Evolutionary conservation across 2,797 vertebrate genomes (phyloP).

Genomic region (Propithecus deckenii): DNA sequence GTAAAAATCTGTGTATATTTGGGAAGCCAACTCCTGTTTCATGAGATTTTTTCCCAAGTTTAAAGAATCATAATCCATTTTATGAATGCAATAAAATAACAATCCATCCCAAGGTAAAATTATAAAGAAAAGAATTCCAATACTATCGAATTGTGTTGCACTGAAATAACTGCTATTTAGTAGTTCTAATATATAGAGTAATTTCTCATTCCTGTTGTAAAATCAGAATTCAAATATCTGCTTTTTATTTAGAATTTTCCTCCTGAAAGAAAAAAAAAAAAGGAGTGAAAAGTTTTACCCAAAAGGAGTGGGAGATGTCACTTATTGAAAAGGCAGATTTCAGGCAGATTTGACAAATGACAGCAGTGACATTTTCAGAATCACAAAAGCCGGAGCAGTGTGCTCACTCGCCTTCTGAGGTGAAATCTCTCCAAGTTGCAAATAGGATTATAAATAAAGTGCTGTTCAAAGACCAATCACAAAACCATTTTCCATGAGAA

Average conservation of each 20-base stretch:
- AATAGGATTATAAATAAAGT: slow-evolving; percentile 64
- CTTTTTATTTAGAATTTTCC: slow-evolving; percentile 29
- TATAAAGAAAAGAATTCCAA: not conserved
- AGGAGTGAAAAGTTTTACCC: slow-evolving; percentile 43
- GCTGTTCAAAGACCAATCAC: slow-evolving; percentile 57
- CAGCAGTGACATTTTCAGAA: slow-evolving; percentile 72
- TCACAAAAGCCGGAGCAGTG: slow-evolving; percentile 46
- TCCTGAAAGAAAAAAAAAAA: not conserved
- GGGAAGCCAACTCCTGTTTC: not conserved
- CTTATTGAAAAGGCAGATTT: slow-evolving; percentile 55
- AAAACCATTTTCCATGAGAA: slow-evolving; percentile 60
- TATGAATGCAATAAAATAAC: not conserved
- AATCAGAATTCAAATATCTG: slow-evolving; percentile 10
- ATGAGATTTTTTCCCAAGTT: not conserved
- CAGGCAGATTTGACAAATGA: slow-evolving; percentile 63
- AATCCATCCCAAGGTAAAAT: not conserved
- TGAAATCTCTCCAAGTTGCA: slow-evolving; percentile 50
- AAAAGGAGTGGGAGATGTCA: slow-evolving; percentile 60
- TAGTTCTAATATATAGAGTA: slow-evolving; percentile 6
- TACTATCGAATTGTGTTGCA: not conserved
- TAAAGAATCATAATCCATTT: not conserved
- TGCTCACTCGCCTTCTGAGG: slow-evolving; percentile 5
- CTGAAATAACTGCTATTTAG: not conserved
- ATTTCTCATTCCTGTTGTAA: not conserved
- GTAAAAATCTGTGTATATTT: not conserved